Conservation (phyloP, 1,140 invertebrate species). For the Trichonephila clavata region DNA sequence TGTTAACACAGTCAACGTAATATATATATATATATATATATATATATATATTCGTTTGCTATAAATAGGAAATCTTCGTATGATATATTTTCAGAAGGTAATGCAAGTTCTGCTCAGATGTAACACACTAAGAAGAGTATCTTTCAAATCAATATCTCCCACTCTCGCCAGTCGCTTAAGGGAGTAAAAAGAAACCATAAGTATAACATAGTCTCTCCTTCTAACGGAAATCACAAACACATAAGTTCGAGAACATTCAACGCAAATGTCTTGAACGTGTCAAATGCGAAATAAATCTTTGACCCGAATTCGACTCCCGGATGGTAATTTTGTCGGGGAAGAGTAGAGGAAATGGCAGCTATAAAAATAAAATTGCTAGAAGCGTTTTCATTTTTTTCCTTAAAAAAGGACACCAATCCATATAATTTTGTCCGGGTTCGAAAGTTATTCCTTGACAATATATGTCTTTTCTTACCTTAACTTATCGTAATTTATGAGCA, state of each 20-base stretch:
- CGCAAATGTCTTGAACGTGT: slow-evolving; percentile 36
- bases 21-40: no score
- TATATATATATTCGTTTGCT: no score
- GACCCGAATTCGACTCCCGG: neutral
- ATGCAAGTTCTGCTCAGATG: no score
- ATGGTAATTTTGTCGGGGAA: slow-evolving; percentile 53
- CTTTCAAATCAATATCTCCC: no score
- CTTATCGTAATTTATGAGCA: neutral
- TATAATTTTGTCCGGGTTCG: neutral
- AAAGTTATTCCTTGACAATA: slow-evolving; percentile 36
- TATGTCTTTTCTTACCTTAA: neutral
- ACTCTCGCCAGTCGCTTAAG: no score
- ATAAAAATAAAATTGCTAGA: slow-evolving; percentile 56
- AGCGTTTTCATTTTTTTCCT: neutral
- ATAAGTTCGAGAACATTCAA: slow-evolving; percentile 21
- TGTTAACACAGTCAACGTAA: no score
- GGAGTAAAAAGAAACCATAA: no score
- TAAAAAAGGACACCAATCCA: neutral
- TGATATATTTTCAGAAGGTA: no score
- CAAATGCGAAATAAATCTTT: slow-evolving; percentile 54
- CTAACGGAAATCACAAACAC: slow-evolving; percentile 1
- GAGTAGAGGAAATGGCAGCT: slow-evolving; percentile 13
- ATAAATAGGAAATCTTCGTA: no score
- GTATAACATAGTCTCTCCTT: neutral
- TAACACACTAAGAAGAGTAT: no score